Evolutionary conservation across 2,797 vertebrate genomes (phyloP).

Genomic region (Hirundo rustica): DNA sequence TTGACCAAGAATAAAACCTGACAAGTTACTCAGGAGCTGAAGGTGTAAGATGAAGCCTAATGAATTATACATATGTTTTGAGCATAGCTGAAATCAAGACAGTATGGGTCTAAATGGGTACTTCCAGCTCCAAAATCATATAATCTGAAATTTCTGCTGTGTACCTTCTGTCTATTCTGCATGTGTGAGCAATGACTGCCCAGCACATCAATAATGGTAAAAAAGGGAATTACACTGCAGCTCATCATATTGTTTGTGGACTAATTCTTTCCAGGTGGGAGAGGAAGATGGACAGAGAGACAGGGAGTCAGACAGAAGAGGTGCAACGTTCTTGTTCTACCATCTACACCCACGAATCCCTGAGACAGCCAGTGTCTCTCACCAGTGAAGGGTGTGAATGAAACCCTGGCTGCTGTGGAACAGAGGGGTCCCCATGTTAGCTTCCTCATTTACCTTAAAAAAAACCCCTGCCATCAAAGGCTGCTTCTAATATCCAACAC

Average conservation of each 20-base stretch:
- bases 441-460: background rate
- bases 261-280: background rate
- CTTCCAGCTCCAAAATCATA: background rate
- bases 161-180: background rate
- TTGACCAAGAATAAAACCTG: constrained; percentile 27
- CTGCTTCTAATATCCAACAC: background rate
- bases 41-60: constrained; percentile 14
- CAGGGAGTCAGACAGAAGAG: background rate
- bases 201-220: background rate
- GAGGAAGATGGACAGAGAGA: background rate
- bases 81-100: background rate
- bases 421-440: background rate
- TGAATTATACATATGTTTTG: background rate
- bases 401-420: background rate
- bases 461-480: background rate
- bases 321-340: background rate
- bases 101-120: background rate
- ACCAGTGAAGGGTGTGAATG: background rate
- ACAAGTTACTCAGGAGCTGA: constrained; percentile 36
- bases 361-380: background rate
- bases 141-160: background rate
- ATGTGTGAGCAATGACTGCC: background rate
- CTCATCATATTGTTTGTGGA: background rate
- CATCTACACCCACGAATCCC: background rate
- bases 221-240: background rate